A percentile compares a stretch with the other conserved stretches of the same genome.
Conservation (phyloP, 2,888 invertebrate species). For the Seira sanloemensis region DNA sequence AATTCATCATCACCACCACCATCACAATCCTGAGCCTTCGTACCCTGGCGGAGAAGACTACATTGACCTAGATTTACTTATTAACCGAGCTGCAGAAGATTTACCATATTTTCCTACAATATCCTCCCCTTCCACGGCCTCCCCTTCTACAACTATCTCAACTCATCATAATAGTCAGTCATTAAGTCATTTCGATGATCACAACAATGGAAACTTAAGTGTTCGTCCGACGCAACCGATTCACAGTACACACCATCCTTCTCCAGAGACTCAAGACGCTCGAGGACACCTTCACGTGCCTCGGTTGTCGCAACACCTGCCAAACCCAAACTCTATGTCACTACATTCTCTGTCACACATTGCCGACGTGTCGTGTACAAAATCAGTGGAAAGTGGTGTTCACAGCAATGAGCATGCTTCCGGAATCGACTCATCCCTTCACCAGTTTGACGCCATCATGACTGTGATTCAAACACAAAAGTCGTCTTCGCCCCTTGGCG, state of each 20-base stretch:
- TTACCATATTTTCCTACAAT: conserved; percentile 74
- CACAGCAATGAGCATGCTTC: conserved; percentile 32
- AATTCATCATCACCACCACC: background rate
- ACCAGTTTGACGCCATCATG: conserved; percentile 75
- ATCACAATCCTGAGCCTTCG: conserved; percentile 6
- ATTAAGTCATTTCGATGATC: conserved; percentile 63
- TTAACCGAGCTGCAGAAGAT: conserved; percentile 76
- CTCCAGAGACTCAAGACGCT: conserved; percentile 33
- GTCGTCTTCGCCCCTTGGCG: conserved; percentile 20
- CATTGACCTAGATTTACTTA: conserved; percentile 76
- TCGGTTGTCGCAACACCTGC: conserved; percentile 36
- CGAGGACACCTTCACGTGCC: conserved; percentile 52
- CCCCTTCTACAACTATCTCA: conserved; percentile 46
- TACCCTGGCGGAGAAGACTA: conserved; percentile 75
- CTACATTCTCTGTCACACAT: conserved; percentile 37
- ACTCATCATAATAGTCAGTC: conserved; percentile 60
- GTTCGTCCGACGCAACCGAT: conserved; percentile 40
- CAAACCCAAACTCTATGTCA: conserved; percentile 32
- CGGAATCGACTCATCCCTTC: conserved; percentile 54
- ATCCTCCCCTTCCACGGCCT: conserved; percentile 53
- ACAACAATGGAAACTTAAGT: conserved; percentile 44
- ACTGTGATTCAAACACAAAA: conserved; percentile 74
- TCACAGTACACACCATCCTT: background rate
- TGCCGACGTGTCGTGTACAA: conserved; percentile 57
- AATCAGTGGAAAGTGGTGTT: conserved; percentile 15